Evolutionary conservation across 1,140 invertebrate genomes (phyloP).

Genomic region (Tigriopus japonicus): DNA sequence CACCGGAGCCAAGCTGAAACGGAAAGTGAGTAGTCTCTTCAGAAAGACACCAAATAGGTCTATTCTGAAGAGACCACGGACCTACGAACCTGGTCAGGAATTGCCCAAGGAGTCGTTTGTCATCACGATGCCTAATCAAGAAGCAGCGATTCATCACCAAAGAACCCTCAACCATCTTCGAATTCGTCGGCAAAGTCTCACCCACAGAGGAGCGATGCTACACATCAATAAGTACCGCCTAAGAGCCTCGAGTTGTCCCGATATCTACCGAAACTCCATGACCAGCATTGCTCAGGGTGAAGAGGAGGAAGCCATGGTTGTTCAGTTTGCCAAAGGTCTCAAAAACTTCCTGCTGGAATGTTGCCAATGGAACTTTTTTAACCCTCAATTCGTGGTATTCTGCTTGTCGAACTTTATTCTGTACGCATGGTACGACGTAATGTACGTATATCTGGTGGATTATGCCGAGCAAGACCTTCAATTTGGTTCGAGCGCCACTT

Average conservation of each 20-base stretch:
- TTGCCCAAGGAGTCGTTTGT: no score
- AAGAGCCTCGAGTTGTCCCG: slow-evolving; percentile 65
- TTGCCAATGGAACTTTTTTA: slow-evolving; percentile 52
- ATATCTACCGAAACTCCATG: slow-evolving; percentile 76
- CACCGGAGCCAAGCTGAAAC: slow-evolving; percentile 9
- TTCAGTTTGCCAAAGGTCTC: not conserved
- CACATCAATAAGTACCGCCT: slow-evolving; percentile 58
- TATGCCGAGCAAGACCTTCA: slow-evolving; percentile 43
- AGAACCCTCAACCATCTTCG: not conserved
- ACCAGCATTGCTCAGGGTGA: slow-evolving; percentile 55
- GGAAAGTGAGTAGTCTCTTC: not conserved
- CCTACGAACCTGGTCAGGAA: no score
- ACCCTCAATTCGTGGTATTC: slow-evolving; percentile 53
- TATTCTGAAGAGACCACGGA: not conserved
- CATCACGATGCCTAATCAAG: no score
- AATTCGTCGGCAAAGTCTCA: slow-evolving; percentile 35
- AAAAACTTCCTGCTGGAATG: slow-evolving; percentile 45
- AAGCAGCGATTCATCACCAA: no score
- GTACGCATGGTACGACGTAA: slow-evolving; percentile 72
- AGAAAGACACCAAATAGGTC: not conserved
- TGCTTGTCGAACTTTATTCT: slow-evolving; percentile 63
- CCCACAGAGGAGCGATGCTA: slow-evolving; percentile 58
- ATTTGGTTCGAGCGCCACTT: slow-evolving; percentile 49
- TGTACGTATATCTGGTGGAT: slow-evolving; percentile 64
- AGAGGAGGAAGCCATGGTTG: slow-evolving; percentile 34